Base-by-base conservation (phyloP, 2,888 invertebrate genomes). In the Diabrotica balteata region DNA sequence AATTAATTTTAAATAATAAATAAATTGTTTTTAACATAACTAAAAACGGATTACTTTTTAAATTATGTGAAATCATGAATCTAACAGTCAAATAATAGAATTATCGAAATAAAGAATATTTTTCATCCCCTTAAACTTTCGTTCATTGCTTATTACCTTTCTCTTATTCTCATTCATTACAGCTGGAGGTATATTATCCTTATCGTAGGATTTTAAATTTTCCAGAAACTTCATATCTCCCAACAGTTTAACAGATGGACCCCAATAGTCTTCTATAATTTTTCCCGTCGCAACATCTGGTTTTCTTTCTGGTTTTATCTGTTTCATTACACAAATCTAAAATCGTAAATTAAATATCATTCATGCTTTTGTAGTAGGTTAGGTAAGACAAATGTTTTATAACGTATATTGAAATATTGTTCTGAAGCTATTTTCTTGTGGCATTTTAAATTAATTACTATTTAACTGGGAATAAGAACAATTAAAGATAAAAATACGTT, bases 191-290 rank as follows among this genome's bases (percentile, higher is more conserved):
- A 98, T 97, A 77, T 94, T 95, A 79, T 98, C 98, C 80, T 97
- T 97, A 80, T 98, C 95, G 78, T 96, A 98, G 11, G 90, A 88
- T 82, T 93, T 94, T 45, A 99, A 85, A 44, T 90, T 90, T 59
- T 98, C 96, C 46, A 98, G 85, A 81, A 99, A 98, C 81, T 96
- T 97, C 88, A 98, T 91, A 80, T 98, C 97, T 0, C 95, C 94
- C 5, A 98, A 87, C 84, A 96, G 87, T 83, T 94, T 95, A 78
- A 91, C 90, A 0, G 97, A 96, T 0, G 96, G 90, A 0, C 92
- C 93, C 98, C 98, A 98, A 81, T 88, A 98, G 79, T 98, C 98
- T 77, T 97, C 97, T 3, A 90, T 85, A 83, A 93, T 91, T 76
- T 91, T 91, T 0, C 97, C 96, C 75, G 86, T 83, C 77, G 90